Percentiles rank a stretch among this genome's conserved stretches.
phyloP scores from a whole-genome alignment of 1,140 invertebrate genomes.

The Saxidomus purpurata region DNA sequence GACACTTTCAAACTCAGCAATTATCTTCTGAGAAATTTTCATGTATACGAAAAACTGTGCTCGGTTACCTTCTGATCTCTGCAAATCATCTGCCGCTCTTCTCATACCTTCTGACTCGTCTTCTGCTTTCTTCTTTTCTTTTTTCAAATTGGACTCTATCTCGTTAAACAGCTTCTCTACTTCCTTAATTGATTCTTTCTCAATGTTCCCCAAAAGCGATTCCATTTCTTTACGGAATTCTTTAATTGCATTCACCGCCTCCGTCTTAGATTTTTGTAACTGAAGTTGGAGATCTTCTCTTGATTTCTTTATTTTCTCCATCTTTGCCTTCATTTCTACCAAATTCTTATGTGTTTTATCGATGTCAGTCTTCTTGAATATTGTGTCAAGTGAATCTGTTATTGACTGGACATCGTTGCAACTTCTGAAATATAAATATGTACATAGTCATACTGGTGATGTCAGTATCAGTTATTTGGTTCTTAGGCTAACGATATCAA shows the following conservation, averaged over 20 bases:
- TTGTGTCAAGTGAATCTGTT: background rate
- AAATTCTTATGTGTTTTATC: background rate
- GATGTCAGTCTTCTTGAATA: background rate
- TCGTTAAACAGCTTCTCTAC: background rate
- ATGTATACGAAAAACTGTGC: background rate
- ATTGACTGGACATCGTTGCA: background rate
- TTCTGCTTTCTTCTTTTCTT: background rate
- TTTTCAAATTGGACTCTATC: background rate
- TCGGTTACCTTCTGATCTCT: background rate
- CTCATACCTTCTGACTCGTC: background rate
- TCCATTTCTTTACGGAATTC: background rate
- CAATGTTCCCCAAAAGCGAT: background rate
- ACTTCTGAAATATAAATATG: no score
- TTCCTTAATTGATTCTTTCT: background rate
- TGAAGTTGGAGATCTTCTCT: background rate
- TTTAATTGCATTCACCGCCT: background rate
- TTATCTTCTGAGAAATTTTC: background rate
- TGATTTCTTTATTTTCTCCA: background rate
- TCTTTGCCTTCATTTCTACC: background rate
- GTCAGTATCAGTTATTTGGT: no score
- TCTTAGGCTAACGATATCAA: no score
- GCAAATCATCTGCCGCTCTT: background rate
- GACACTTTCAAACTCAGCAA: background rate
- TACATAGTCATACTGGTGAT: no score
- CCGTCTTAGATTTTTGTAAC: background rate